phyloP scores from a whole-genome alignment of 2,888 invertebrate species.

The Meganola albula region DNA sequence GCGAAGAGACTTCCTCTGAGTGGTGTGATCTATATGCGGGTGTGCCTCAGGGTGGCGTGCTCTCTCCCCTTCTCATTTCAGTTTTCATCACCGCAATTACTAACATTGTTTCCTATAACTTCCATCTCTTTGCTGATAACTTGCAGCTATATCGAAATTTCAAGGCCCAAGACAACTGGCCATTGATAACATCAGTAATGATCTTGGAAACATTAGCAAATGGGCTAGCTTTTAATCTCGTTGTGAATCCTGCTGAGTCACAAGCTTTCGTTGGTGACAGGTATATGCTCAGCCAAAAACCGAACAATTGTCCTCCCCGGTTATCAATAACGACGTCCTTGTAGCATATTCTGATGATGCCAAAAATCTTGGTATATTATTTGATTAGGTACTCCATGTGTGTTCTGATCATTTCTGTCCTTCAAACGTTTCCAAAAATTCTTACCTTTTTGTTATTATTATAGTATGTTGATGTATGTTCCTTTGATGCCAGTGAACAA shows the following conservation, averaged over 20 bases:
- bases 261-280: neutral
- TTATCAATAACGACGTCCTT: no score
- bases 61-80: neutral
- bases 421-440: no score
- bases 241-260: neutral
- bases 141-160: neutral
- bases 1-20: neutral
- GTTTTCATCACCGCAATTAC: neutral
- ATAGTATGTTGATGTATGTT: no score
- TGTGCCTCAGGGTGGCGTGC: neutral
- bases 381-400: no score
- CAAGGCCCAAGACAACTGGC: neutral
- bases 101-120: neutral
- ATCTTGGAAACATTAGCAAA: neutral
- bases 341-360: no score
- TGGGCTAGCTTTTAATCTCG: neutral
- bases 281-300: no score
- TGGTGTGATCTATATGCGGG: neutral
- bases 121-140: neutral
- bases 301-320: no score
- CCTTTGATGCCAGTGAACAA: no score
- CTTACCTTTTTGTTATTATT: no score
- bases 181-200: neutral
- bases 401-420: no score
- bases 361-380: no score